phyloP scores from a whole-genome alignment of 1,140 invertebrate species.

The Nilaparvata lugens region DNA sequence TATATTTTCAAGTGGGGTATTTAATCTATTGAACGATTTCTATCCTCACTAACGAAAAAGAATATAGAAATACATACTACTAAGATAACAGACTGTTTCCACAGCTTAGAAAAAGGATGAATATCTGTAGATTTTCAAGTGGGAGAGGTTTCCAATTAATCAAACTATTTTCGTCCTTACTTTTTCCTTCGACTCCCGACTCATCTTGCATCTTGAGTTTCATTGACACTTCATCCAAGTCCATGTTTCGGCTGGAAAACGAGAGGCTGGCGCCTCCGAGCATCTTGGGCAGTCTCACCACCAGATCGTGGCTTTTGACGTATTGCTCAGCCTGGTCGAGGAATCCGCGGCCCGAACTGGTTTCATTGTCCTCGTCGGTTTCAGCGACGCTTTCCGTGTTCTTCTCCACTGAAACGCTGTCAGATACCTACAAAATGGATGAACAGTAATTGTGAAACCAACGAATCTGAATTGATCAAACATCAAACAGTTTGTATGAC shows the following conservation, averaged over 20 bases:
- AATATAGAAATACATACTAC: too few relatives aligned
- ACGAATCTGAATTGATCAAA: too few relatives aligned
- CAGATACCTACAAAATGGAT: constrained; percentile 54
- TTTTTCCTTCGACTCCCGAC: constrained; percentile 17
- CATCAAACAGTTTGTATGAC: too few relatives aligned
- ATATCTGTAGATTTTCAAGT: too few relatives aligned
- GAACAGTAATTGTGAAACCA: too few relatives aligned
- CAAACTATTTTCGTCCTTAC: neutral
- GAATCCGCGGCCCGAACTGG: constrained; percentile 40
- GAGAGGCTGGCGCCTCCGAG: constrained; percentile 56
- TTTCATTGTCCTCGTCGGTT: constrained; percentile 29
- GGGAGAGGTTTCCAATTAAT: too few relatives aligned
- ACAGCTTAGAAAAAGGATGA: too few relatives aligned
- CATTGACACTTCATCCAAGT: constrained; percentile 46
- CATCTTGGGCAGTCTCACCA: constrained; percentile 52
- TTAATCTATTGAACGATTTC: too few relatives aligned
- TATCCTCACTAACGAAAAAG: too few relatives aligned
- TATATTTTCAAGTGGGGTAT: too few relatives aligned
- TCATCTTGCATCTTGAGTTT: neutral
- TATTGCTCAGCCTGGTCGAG: constrained; percentile 59
- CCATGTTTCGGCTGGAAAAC: constrained; percentile 62
- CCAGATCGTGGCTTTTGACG: constrained; percentile 64
- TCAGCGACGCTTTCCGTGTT: constrained; percentile 40
- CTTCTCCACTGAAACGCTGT: constrained; percentile 59
- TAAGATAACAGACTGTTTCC: too few relatives aligned